Evolutionary conservation across 2,797 vertebrate species (phyloP), one percentile per base, ranked within the genome.

Genomic region (Enteromius afrohamiltoni): DNA sequence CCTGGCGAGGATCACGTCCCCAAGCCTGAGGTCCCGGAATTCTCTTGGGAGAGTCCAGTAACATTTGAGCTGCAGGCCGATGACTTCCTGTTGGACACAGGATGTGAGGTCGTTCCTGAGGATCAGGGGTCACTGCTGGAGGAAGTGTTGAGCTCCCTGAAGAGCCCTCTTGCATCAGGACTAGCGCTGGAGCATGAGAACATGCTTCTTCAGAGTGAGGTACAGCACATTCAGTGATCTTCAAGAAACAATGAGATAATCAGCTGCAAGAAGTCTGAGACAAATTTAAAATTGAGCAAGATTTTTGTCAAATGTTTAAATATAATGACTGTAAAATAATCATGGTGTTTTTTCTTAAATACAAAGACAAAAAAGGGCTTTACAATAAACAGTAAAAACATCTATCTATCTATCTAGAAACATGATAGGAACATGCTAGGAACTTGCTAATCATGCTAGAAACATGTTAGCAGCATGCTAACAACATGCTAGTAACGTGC

Each of bases 131-230:
- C 94, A 10, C 85, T 95, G 82, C 86, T 95, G 34, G 89, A 93
- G 87, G 94, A 95, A 83, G 94, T 95, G 16, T 90, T 95, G 81
- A 95, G 89, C 87, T 95, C 95, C 68, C 77, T 95, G 29, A 95
- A 93, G 87, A 90, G 90, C 2, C 93, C 95, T 2, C 86, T 94
- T 0, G 47, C 64, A 0, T 91, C 92, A 13, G 86, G 89, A 0
- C 58, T 92, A 23, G 85, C 80, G 2, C 37, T 88, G 68, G 90
- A 92, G 26, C 83, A 87, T 0, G 89, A 92, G 11, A 79, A 23
- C 1, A 26, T 65, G 2, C 31, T 67, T 69, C 68, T 90, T 65
- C 83, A 80, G 51, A 79, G 86, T 69, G 67, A 88, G 83, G 86
- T 83, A 77, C 53, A 23, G 4, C 31, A 31, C 81, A 69, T 51